Evolutionary conservation across 1,140 invertebrate species (phyloP).

Genomic region (Aphis gossypii): DNA sequence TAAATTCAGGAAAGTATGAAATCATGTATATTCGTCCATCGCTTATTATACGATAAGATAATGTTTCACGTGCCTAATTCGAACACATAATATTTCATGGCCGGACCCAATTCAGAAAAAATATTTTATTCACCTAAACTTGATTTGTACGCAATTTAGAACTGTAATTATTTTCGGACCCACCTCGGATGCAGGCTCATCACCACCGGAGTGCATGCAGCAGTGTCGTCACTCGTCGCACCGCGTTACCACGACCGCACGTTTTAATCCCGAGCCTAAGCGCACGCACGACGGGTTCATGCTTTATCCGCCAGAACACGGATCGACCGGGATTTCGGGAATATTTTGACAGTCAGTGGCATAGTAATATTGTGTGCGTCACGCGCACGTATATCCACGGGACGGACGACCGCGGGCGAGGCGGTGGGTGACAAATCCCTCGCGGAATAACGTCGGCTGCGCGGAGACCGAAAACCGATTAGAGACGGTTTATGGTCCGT

Average conservation of each 20-base stretch:
- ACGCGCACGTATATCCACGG: neutral
- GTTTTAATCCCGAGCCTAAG: conserved; percentile 10
- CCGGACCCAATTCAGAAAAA: too few relatives aligned
- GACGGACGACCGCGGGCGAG: neutral
- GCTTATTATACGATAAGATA: too few relatives aligned
- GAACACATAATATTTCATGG: too few relatives aligned
- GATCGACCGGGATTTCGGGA: conserved; percentile 29
- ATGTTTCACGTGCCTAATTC: too few relatives aligned
- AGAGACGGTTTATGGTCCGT: conserved; percentile 17
- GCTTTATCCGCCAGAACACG: conserved; percentile 16
- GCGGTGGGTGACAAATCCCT: conserved; percentile 30
- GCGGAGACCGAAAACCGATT: neutral
- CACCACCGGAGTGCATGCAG: neutral
- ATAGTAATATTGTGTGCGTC: neutral
- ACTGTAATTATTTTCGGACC: too few relatives aligned
- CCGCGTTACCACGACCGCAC: neutral
- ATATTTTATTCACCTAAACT: too few relatives aligned
- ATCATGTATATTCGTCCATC: too few relatives aligned
- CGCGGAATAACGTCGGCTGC: neutral
- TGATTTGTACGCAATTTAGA: too few relatives aligned
- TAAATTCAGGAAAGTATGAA: too few relatives aligned
- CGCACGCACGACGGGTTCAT: neutral
- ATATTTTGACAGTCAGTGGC: neutral
- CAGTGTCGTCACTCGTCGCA: neutral
- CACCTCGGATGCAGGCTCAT: too few relatives aligned